Evolutionary conservation across 2,113 vertebrate species (phyloP).

Genomic region (Dicentrarchus labrax): DNA sequence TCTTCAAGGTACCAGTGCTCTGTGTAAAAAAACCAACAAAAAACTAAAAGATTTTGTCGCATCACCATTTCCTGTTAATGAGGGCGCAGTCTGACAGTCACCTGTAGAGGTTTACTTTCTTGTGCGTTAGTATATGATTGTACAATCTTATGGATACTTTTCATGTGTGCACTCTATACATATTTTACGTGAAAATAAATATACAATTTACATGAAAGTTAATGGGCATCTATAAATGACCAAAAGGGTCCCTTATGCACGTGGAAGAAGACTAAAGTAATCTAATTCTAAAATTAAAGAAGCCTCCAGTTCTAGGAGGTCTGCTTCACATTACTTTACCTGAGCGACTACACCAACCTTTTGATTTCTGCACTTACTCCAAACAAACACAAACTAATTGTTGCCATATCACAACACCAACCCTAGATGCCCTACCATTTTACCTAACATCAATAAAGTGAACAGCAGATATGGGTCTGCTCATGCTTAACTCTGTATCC

Average conservation of each 20-base stretch:
- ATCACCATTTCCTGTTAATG: slow-evolving; percentile 36
- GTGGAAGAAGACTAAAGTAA: slow-evolving; percentile 48
- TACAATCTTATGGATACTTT: slow-evolving; percentile 56
- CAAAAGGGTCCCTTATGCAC: slow-evolving; percentile 67
- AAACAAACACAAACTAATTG: slow-evolving; percentile 40
- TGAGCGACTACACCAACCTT: slow-evolving; percentile 64
- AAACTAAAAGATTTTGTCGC: neutral
- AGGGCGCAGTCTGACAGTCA: slow-evolving; percentile 9
- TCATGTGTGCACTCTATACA: slow-evolving; percentile 32
- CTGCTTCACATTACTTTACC: slow-evolving; percentile 74
- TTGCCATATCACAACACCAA: slow-evolving; percentile 31
- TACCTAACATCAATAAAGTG: slow-evolving; percentile 43
- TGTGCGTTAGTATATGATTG: slow-evolving; percentile 67
- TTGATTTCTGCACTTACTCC: slow-evolving; percentile 32
- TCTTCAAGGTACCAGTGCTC: slow-evolving; percentile 24
- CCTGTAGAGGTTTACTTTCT: slow-evolving; percentile 29
- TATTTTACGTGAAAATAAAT: slow-evolving; percentile 72
- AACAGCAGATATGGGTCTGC: slow-evolving; percentile 27
- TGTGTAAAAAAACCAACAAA: neutral
- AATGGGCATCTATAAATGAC: slow-evolving; percentile 58
- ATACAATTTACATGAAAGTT: slow-evolving; percentile 66
- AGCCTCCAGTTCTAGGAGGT: slow-evolving; percentile 49
- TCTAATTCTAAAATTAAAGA: slow-evolving; percentile 46
- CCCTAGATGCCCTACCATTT: slow-evolving; percentile 30
- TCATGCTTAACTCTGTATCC: slow-evolving; percentile 3